These are phyloP conservation scores for Promerops cafer DNA, from an alignment of 2,113 vertebrate species.

Conservation along the genomic window DNA sequence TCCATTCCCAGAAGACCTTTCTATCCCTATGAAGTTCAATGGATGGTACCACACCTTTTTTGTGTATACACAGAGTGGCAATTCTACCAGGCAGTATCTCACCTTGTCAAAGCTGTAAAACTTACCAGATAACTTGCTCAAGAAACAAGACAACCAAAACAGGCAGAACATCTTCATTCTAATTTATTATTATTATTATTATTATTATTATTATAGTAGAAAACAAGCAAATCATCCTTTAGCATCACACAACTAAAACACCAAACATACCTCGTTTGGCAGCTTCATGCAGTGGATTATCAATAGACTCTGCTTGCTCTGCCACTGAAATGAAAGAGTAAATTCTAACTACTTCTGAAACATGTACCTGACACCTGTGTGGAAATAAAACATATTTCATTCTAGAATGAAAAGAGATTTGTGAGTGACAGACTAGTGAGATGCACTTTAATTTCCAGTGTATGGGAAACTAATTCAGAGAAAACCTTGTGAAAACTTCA, in stretches of 20 bases:
- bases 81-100: background rate
- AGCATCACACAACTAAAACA: background rate
- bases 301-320: constrained; percentile 93
- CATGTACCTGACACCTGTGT: background rate
- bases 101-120: background rate
- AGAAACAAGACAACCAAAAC: background rate
- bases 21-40: background rate
- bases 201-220: background rate
- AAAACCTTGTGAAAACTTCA: background rate
- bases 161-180: background rate
- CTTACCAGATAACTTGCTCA: background rate
- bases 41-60: background rate
- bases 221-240: background rate
- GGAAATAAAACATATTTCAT: background rate
- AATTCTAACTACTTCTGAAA: background rate
- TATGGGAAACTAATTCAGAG: background rate
- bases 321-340: constrained; percentile 79
- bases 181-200: background rate
- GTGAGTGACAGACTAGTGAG: background rate
- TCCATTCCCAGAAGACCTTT: background rate
- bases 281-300: constrained; percentile 96
- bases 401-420: background rate
- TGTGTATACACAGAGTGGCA: background rate
- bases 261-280: constrained; percentile 84
- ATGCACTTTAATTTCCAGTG: background rate